Percentiles rank a stretch among this genome's conserved stretches.
Conservation (phyloP, 2,113 vertebrate genomes). For the Tupaia chinensis region DNA sequence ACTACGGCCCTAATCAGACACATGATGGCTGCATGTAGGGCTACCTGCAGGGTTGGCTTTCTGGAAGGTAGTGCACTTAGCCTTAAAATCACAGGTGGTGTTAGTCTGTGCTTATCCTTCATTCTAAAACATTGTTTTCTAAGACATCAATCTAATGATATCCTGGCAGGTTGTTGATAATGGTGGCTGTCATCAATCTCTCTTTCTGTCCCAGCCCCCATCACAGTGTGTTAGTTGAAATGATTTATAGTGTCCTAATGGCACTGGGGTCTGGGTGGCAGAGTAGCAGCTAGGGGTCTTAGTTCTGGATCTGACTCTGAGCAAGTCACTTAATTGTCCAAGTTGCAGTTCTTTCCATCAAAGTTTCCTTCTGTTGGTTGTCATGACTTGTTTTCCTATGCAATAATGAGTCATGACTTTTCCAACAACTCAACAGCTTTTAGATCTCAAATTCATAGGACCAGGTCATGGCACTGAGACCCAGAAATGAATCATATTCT, state of each 20-base stretch:
- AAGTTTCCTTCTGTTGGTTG: not conserved
- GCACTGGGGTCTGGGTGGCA: too few species aligned
- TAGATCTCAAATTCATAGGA: not conserved
- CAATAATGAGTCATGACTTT: too few species aligned
- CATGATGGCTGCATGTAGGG: rapidly evolving
- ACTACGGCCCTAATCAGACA: not conserved
- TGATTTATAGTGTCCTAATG: not conserved
- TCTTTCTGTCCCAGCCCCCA: too few species aligned
- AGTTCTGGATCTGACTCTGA: not conserved
- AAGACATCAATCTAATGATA: not conserved
- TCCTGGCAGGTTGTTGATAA: not conserved
- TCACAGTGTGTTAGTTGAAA: too few species aligned
- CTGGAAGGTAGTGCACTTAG: not conserved
- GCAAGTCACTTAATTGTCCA: not conserved
- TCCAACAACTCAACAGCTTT: not conserved
- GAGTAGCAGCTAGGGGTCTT: not conserved
- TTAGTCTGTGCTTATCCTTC: not conserved
- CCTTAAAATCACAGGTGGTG: not conserved
- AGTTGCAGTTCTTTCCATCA: not conserved
- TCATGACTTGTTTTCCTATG: too few species aligned
- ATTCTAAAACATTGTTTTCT: not conserved
- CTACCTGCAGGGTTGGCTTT: not conserved
- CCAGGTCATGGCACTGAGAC: not conserved
- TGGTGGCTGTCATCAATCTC: not conserved
- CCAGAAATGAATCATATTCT: not conserved